Evolutionary conservation across 2,888 invertebrate species (phyloP).

Genomic region (Phrixothrix hirtus): DNA sequence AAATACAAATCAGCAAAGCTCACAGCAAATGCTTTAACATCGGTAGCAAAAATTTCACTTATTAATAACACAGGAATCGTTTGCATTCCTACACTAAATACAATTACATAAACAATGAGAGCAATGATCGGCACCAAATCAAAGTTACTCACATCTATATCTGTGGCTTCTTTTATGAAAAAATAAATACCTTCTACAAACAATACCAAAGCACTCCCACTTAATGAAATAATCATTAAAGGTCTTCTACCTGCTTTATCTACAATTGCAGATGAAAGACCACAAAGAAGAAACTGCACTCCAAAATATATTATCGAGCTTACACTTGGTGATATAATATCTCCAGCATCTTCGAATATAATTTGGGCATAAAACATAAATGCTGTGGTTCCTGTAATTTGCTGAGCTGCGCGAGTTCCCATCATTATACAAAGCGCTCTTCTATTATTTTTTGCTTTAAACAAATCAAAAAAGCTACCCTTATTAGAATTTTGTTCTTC

Average conservation of each 20-base stretch:
- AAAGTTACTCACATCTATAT: conserved; percentile 44
- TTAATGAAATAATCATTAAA: conserved; percentile 60
- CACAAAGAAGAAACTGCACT: conserved; percentile 61
- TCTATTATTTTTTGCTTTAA: conserved; percentile 60
- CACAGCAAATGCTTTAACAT: conserved; percentile 59
- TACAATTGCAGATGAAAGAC: conserved; percentile 60
- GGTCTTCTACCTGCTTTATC: conserved; percentile 67
- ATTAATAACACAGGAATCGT: conserved; percentile 57
- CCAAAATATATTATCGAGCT: conserved; percentile 62
- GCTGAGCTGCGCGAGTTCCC: conserved; percentile 62
- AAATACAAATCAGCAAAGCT: conserved; percentile 59
- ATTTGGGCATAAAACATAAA: conserved; percentile 63
- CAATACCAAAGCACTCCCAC: conserved; percentile 49
- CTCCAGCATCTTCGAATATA: conserved; percentile 60
- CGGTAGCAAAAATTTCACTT: conserved; percentile 59
- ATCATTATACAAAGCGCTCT: conserved; percentile 65
- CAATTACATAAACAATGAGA: conserved; percentile 54
- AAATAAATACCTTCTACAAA: conserved; percentile 52
- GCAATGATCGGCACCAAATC: conserved; percentile 59
- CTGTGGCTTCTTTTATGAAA: conserved; percentile 48
- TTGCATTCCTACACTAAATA: conserved; percentile 57
- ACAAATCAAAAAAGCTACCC: conserved; percentile 59
- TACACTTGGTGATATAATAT: conserved; percentile 56
- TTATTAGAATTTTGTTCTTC: conserved; percentile 56
- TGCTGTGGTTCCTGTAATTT: conserved; percentile 65